phyloP scores from a whole-genome alignment of 2,113 vertebrate genomes.

The Entosphenus tridentatus region DNA sequence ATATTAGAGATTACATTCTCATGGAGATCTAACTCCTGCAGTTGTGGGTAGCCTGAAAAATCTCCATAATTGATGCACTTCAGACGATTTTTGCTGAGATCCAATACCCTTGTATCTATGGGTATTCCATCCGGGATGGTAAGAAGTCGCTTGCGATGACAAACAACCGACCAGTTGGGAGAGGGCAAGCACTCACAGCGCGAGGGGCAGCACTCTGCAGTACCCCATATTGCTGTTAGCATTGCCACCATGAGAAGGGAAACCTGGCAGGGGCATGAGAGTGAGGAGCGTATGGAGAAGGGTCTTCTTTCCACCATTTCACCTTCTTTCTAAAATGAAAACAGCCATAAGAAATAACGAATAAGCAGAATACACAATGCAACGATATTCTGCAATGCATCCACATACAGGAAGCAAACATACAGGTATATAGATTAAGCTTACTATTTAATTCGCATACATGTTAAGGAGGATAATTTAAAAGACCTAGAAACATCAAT shows the following conservation, averaged over 20 bases:
- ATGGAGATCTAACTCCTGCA: slow-evolving; percentile 5
- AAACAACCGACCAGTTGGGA: not conserved
- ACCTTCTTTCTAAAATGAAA: slow-evolving; percentile 3
- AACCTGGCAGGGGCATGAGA: not conserved
- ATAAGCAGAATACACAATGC: not conserved
- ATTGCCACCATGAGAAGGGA: not conserved
- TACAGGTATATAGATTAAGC: too few relatives aligned
- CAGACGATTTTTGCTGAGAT: slow-evolving; percentile 7
- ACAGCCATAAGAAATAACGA: not conserved
- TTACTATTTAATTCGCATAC: too few relatives aligned
- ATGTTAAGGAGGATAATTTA: too few relatives aligned
- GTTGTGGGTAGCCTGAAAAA: not conserved
- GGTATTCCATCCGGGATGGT: slow-evolving; percentile 2
- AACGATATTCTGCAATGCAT: too few relatives aligned
- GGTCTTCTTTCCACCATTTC: slow-evolving; percentile 2
- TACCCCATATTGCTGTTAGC: too few relatives aligned
- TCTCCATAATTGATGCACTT: not conserved
- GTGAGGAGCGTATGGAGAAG: not conserved
- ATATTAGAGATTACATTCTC: slow-evolving; percentile 2
- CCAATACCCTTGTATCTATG: not conserved
- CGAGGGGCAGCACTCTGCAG: not conserved
- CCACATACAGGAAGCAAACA: too few relatives aligned
- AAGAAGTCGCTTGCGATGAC: not conserved
- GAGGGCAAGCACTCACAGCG: not conserved
- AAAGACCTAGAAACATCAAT: too few relatives aligned